Percentiles rank a stretch among this genome's conserved stretches.
Evolutionary conservation across 2,797 vertebrate species (phyloP).

Genomic region (Sebastes taczanowskii): DNA sequence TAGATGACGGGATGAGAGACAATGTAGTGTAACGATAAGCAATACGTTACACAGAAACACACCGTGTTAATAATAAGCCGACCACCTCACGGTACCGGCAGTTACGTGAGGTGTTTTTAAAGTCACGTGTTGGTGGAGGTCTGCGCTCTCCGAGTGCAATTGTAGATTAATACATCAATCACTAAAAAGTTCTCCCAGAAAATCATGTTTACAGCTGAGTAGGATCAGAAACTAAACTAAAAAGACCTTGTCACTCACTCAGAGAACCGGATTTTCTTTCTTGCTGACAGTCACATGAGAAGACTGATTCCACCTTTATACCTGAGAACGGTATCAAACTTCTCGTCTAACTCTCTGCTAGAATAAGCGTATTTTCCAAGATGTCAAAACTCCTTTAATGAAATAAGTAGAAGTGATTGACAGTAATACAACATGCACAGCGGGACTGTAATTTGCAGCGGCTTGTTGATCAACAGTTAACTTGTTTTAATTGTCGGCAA

Average conservation of each 20-base stretch:
- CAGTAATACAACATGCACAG: neutral
- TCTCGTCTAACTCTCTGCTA: neutral
- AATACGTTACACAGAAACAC: accelerated
- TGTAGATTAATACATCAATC: neutral
- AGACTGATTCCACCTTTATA: neutral
- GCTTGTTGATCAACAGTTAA: neutral
- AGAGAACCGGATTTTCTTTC: neutral
- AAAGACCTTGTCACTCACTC: neutral
- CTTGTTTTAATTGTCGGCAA: neutral
- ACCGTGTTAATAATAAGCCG: too few relatives aligned
- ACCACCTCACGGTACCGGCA: too few relatives aligned
- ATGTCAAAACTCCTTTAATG: neutral
- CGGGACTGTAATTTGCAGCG: neutral
- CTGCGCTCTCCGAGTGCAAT: too few relatives aligned
- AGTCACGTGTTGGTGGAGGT: too few relatives aligned
- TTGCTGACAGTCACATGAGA: neutral
- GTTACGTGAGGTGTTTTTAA: too few relatives aligned
- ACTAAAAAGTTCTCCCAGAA: neutral
- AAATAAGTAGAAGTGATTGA: neutral
- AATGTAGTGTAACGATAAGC: too few relatives aligned
- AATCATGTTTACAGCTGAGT: neutral
- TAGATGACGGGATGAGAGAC: too few relatives aligned
- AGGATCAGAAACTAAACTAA: neutral
- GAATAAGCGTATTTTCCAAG: neutral
- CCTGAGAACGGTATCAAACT: too few relatives aligned